Evolutionary conservation across 1,140 invertebrate genomes (phyloP).

Genomic region (Listronotus bonariensis): DNA sequence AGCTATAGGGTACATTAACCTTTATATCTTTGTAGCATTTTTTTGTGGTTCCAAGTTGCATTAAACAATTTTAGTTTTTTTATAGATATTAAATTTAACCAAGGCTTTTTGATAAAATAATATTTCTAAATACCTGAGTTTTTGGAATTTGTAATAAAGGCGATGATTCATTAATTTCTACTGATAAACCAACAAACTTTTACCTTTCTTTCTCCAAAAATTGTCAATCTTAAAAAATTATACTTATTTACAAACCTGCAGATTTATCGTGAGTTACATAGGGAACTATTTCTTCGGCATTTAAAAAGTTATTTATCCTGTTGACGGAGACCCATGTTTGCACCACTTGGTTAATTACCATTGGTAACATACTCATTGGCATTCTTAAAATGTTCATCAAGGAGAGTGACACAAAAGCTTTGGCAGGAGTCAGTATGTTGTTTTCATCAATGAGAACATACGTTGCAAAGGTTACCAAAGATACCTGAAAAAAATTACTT

Average conservation of each 20-base stretch:
- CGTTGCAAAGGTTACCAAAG: conserved; percentile 89
- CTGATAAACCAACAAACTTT: no score
- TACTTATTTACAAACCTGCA: conserved; percentile 67
- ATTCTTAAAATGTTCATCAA: conserved; percentile 97
- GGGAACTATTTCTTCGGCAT: conserved; percentile 77
- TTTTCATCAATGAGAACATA: conserved; percentile 84
- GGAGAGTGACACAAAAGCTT: conserved; percentile 94
- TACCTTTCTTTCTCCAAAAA: no score
- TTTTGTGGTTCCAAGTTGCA: no score
- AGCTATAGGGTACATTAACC: no score
- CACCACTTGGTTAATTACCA: conserved; percentile 84
- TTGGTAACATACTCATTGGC: conserved; percentile 86
- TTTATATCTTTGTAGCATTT: no score
- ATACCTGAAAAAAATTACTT: conserved; percentile 65
- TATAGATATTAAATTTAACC: no score
- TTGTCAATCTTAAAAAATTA: no score
- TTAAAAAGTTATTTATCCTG: conserved; percentile 89
- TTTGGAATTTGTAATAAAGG: no score
- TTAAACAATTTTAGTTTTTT: no score
- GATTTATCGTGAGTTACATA: conserved; percentile 74
- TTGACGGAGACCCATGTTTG: conserved; percentile 76
- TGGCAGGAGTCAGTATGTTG: conserved; percentile 81
- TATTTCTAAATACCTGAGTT: no score
- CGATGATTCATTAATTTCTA: no score
- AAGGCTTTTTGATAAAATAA: no score